Evolutionary conservation across 1,140 invertebrate genomes (phyloP), one percentile per base, ranked within the genome.

Genomic region (Tribolium madens): DNA sequence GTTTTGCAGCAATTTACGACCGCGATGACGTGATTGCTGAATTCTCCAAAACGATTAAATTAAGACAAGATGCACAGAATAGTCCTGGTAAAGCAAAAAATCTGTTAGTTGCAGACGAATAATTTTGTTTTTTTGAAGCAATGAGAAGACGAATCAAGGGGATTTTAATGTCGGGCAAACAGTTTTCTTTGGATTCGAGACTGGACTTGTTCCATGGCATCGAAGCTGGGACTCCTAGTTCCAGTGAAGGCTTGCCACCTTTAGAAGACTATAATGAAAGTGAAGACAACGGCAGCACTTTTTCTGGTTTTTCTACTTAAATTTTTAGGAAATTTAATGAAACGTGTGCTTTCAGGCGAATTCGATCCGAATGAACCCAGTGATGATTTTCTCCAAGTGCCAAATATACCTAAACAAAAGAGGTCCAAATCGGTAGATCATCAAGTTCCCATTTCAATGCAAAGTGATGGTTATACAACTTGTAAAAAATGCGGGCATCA

Each of bases 1-100:
- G 95, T 78, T 98, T 97, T 87, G 97, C 95, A 0, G 97, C 97
- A 4, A 94, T 99, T 76, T 97, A 97, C 83, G 97, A 99, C 83
- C 94, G 94, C 31, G 93, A 92, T 69, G 94, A 96, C 81, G 90
- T 95, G 10, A 88, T 97, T 57, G 91, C 91, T 14, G 94, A 94
- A 76, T 95, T 93, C 85, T 92, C 92, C 64, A 91, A 91, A 81
- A 92, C 91, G n/a, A 90, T 90, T 14, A 90, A 91, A 79, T 83
- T 93, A 17, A 89, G 91, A 77, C 88, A 92, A 82, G 89, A 92
- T 75, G 88, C 89, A 0, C 91, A 93, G 83, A 93, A 94, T 80
- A 95, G 94, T 86, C 93, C 94, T 85, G 93, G 94, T 91, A 88
- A 89, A 83, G n/a, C n/a, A 7, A 48, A 46, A 60, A 1, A 7